phyloP scores from a whole-genome alignment of 2,888 invertebrate genomes.

The Abrostola tripartita region DNA sequence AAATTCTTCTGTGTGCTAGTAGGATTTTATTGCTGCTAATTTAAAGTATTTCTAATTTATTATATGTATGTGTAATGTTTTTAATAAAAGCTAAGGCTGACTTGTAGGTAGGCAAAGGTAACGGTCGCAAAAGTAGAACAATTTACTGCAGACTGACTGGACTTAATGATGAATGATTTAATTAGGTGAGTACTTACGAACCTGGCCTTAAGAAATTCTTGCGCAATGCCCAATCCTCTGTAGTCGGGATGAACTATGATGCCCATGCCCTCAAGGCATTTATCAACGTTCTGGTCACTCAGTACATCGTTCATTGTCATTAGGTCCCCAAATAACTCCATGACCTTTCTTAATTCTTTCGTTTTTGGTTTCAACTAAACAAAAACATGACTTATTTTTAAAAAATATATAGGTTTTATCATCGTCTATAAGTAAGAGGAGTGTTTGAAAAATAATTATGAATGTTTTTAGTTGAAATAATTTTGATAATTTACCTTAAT shows the following conservation, averaged over 20 bases:
- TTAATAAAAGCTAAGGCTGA: too few relatives aligned
- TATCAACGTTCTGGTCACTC: background rate
- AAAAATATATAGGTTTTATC: too few relatives aligned
- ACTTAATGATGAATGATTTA: too few relatives aligned
- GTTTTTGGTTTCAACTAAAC: background rate
- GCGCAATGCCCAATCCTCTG: background rate
- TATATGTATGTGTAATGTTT: too few relatives aligned
- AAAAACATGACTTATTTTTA: background rate
- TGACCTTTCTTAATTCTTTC: background rate
- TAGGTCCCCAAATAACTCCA: background rate
- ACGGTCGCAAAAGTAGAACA: too few relatives aligned
- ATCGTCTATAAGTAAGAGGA: too few relatives aligned
- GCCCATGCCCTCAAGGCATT: background rate
- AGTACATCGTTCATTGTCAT: background rate
- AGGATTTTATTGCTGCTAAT: too few relatives aligned
- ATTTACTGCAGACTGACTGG: too few relatives aligned
- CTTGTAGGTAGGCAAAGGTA: too few relatives aligned
- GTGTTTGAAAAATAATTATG: background rate
- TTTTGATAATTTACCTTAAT: too few relatives aligned
- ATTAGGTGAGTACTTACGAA: background rate
- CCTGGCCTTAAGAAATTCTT: slow-evolving; percentile 1
- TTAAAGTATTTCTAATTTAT: too few relatives aligned
- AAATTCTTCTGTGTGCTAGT: too few relatives aligned
- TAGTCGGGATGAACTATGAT: background rate
- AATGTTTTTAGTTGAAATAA: background rate